Conservation (phyloP, 2,113 vertebrate genomes). For the Amphiprion ocellaris region DNA sequence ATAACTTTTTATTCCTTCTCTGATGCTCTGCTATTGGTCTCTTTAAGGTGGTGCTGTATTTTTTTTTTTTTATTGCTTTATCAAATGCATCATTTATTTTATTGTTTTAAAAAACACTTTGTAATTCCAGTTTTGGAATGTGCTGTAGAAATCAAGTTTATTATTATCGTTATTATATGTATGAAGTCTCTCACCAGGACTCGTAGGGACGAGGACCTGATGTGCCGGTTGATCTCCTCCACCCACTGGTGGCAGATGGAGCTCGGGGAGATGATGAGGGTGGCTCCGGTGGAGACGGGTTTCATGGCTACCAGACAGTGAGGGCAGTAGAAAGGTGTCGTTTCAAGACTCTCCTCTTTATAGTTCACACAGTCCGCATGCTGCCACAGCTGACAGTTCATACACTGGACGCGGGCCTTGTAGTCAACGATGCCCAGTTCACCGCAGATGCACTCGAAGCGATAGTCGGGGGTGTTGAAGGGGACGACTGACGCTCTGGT, state of each 20-base stretch:
- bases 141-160: too few relatives aligned
- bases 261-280: constrained; percentile 97
- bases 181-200: constrained; percentile 88
- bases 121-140: too few relatives aligned
- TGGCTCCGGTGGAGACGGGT: constrained; percentile 93
- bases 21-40: too few relatives aligned
- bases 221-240: constrained; percentile 96
- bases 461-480: constrained; percentile 89
- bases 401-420: constrained; percentile 96
- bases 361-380: constrained; percentile 97
- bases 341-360: constrained; percentile 90
- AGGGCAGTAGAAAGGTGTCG: constrained; percentile 96
- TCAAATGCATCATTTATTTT: too few relatives aligned
- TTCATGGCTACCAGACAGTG: constrained; percentile 98
- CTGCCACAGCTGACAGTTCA: constrained; percentile 97
- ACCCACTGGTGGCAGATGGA: constrained; percentile 99
- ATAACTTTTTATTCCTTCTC: too few relatives aligned
- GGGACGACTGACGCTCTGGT: constrained; percentile 78
- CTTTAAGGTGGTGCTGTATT: too few relatives aligned
- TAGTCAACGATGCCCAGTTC: constrained; percentile 90
- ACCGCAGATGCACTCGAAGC: constrained; percentile 98
- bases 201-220: constrained; percentile 91
- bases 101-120: too few relatives aligned
- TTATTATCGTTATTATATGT: too few relatives aligned
- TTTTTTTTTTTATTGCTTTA: too few relatives aligned